Percentiles rank a stretch among this genome's conserved stretches.
phyloP scores from a whole-genome alignment of 2,113 vertebrate species.

The Gavia stellata region DNA sequence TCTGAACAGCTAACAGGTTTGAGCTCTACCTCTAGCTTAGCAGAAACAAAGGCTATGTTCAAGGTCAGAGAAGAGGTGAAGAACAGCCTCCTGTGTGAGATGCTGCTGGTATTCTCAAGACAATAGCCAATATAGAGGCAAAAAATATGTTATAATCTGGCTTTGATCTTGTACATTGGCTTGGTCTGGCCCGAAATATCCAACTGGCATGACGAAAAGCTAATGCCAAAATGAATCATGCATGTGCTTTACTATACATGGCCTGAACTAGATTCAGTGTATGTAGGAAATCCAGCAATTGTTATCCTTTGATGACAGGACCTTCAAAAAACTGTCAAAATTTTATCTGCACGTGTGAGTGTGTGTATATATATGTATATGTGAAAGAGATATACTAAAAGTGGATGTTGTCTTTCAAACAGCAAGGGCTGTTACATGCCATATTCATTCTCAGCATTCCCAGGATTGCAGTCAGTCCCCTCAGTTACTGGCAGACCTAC shows the following conservation, averaged over 20 bases:
- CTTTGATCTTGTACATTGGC: not conserved
- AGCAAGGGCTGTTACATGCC: not conserved
- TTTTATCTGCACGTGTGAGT: rapidly evolving
- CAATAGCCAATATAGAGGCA: not conserved
- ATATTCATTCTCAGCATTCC: not conserved
- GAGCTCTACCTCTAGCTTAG: not conserved
- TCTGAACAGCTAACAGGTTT: not conserved
- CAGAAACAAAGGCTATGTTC: not conserved
- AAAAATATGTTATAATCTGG: not conserved
- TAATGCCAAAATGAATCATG: not conserved
- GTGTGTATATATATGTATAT: too few species aligned
- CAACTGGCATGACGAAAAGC: not conserved
- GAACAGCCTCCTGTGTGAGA: not conserved
- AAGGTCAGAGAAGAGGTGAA: not conserved
- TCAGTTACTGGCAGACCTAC: not conserved
- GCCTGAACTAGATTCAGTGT: not conserved
- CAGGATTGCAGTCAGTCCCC: not conserved
- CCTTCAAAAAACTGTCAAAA: not conserved
- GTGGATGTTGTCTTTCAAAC: not conserved
- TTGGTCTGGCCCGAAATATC: not conserved
- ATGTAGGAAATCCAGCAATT: not conserved
- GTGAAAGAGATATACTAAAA: not conserved
- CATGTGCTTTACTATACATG: not conserved
- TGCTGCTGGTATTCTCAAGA: not conserved
- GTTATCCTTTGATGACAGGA: not conserved